phyloP scores from a whole-genome alignment of 2,888 invertebrate genomes.

The Eugnorisma glareosa region DNA sequence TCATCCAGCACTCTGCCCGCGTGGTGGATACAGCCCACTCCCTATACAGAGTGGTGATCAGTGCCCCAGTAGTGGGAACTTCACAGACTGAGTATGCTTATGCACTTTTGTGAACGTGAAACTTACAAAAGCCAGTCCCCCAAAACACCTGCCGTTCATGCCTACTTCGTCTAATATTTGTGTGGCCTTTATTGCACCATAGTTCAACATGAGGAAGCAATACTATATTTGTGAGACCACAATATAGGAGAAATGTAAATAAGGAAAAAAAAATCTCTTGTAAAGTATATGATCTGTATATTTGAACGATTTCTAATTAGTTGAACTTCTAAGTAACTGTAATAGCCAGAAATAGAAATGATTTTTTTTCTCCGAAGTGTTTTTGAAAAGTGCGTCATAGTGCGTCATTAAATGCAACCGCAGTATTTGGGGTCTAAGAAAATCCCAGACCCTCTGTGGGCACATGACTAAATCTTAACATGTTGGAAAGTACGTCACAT shows the following conservation, averaged over 20 bases:
- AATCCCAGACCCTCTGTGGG: conserved; percentile 21
- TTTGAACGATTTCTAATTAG: conserved; percentile 18
- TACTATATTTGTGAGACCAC: background rate
- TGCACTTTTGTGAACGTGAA: background rate
- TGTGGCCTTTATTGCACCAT: conserved; percentile 2
- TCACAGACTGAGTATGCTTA: background rate
- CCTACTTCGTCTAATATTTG: background rate
- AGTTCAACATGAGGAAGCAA: background rate
- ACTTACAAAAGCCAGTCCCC: background rate
- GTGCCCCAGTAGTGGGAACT: background rate
- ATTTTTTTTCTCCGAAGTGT: conserved; percentile 8
- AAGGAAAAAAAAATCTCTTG: conserved; percentile 18
- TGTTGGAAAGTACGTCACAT: conserved; percentile 25
- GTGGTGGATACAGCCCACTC: background rate
- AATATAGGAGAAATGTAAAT: conserved; percentile 9
- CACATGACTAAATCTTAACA: conserved; percentile 16
- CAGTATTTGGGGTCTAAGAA: conserved; percentile 25
- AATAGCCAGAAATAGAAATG: background rate
- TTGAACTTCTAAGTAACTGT: conserved; percentile 12
- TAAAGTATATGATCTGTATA: background rate
- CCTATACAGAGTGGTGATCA: background rate
- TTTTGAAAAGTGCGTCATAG: background rate
- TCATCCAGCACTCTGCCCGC: background rate
- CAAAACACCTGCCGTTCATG: background rate
- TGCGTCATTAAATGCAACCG: conserved; percentile 25